A percentile compares a stretch with the other conserved stretches of the same genome.
Evolutionary conservation across 2,113 vertebrate genomes (phyloP).

Genomic region (Edolisoma coerulescens): DNA sequence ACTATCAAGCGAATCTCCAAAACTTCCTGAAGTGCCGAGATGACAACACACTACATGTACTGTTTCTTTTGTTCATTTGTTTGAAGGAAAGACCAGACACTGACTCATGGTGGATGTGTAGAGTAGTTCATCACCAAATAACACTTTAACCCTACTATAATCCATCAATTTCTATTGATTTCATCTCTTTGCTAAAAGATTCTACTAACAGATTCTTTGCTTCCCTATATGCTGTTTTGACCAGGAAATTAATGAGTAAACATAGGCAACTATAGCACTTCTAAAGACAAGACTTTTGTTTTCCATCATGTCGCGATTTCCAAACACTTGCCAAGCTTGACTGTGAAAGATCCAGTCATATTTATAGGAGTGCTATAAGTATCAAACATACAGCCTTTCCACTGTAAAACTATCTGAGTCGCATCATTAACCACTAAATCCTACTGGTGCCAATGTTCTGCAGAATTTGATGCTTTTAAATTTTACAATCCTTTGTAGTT

Average conservation of each 20-base stretch:
- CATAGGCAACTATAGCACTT: not conserved
- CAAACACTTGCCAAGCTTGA: not conserved
- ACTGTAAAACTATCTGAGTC: not conserved
- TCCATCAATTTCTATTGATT: constrained; percentile 43
- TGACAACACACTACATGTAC: not conserved
- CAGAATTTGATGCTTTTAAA: not conserved
- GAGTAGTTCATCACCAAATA: not conserved
- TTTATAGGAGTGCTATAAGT: not conserved
- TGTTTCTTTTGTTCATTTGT: not conserved
- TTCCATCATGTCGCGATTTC: not conserved
- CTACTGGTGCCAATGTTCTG: not conserved
- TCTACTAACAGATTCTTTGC: not conserved
- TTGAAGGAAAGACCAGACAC: not conserved
- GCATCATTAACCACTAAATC: not conserved
- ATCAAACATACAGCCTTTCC: not conserved
- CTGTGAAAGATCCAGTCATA: not conserved
- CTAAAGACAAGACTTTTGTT: not conserved
- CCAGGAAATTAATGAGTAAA: not conserved
- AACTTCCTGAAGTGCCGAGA: not conserved
- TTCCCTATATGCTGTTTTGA: not conserved
- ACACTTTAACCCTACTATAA: not conserved
- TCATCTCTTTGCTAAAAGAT: not conserved
- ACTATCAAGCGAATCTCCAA: not conserved
- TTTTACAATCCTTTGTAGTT: not conserved
- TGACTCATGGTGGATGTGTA: not conserved